Percentiles rank a stretch among this genome's conserved stretches.
phyloP scores from a whole-genome alignment of 1,140 invertebrate genomes.

The Drosophila gunungcola region DNA sequence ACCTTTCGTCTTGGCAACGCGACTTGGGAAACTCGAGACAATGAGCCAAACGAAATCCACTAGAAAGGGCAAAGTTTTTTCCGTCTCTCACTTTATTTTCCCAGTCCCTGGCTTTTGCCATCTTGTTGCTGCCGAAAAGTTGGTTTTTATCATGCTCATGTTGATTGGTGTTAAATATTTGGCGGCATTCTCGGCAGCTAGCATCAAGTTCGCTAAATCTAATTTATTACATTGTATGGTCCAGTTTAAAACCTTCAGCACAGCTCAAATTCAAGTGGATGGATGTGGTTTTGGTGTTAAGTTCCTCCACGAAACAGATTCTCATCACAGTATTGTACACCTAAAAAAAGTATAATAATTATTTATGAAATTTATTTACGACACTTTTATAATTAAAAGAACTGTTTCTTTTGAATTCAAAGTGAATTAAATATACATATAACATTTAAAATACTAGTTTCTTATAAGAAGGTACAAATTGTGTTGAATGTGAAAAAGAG shows the following conservation, averaged over 20 bases:
- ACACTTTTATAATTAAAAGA: too few relatives aligned
- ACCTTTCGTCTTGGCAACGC: conserved; percentile 70
- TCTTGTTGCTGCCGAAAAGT: conserved; percentile 29
- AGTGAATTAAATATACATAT: too few relatives aligned
- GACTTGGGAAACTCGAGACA: conserved; percentile 50
- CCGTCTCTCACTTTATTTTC: conserved; percentile 39
- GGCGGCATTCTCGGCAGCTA: conserved; percentile 43
- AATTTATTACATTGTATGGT: conserved; percentile 74
- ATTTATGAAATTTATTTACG: conserved; percentile 1
- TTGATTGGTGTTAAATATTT: conserved; percentile 82
- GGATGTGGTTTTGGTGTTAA: conserved; percentile 49
- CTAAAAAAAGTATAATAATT: conserved; percentile 15
- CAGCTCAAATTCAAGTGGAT: conserved; percentile 7
- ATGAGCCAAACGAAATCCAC: conserved; percentile 54
- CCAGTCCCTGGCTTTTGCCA: conserved; percentile 2
- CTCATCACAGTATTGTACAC: background rate
- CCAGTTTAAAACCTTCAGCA: conserved; percentile 58
- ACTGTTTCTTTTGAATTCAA: too few relatives aligned
- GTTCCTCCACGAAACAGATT: conserved; percentile 13
- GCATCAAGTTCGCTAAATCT: conserved; percentile 71
- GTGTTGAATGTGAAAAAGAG: too few relatives aligned
- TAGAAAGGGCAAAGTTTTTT: conserved; percentile 67
- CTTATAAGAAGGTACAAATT: too few relatives aligned
- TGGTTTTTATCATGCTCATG: conserved; percentile 36
- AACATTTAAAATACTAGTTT: too few relatives aligned